Evolutionary conservation across 2,797 vertebrate genomes (phyloP).

Genomic region (Melanotaenia nigrans): DNA sequence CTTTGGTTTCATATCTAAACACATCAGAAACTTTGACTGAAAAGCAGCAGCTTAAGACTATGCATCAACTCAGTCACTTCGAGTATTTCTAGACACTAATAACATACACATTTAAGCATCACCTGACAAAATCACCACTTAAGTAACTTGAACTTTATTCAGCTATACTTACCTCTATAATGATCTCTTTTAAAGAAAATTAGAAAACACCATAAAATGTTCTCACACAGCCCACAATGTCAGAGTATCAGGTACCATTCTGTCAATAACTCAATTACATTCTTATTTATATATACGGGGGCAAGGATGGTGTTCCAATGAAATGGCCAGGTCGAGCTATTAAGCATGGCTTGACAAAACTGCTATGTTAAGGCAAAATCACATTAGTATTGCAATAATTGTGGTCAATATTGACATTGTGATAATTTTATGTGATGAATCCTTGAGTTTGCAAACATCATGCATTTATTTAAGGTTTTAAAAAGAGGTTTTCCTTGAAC

Average conservation of each 20-base stretch:
- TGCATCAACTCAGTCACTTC: too few relatives aligned
- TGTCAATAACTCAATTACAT: not conserved
- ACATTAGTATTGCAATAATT: not conserved
- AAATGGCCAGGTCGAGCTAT: not conserved
- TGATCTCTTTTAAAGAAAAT: not conserved
- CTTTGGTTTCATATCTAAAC: too few relatives aligned
- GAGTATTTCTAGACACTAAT: not conserved
- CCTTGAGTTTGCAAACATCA: not conserved
- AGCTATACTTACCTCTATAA: not conserved
- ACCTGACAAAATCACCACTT: too few relatives aligned
- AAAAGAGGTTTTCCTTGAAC: not conserved
- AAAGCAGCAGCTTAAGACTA: too few relatives aligned
- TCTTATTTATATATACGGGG: not conserved
- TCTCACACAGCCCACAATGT: not conserved
- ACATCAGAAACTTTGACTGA: not conserved
- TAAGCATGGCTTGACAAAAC: not conserved
- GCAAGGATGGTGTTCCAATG: not conserved
- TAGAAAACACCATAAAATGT: not conserved
- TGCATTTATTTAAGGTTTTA: not conserved
- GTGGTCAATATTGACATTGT: not conserved
- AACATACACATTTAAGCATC: not conserved
- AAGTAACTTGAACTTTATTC: not conserved
- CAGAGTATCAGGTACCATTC: not conserved
- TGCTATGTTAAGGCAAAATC: not conserved
- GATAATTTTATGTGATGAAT: not conserved